These are phyloP conservation scores for Threskiornis aethiopicus DNA, from an alignment of 2,797 vertebrate genomes.

Conservation along the genomic window DNA sequence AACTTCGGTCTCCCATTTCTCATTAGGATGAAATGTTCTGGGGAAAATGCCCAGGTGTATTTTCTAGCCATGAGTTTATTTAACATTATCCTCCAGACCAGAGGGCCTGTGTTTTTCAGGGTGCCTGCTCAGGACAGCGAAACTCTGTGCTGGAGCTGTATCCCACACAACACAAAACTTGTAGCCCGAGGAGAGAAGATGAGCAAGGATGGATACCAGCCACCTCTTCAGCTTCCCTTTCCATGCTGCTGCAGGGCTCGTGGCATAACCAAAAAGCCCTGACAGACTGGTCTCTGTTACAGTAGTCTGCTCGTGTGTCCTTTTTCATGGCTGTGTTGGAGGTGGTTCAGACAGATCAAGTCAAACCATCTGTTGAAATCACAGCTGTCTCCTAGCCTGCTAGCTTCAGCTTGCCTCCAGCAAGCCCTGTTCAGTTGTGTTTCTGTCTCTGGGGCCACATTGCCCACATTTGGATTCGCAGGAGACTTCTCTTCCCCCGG, in stretches of 20 bases:
- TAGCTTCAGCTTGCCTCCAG: not conserved
- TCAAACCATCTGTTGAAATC: not conserved
- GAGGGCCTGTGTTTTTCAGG: not conserved
- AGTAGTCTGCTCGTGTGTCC: not conserved
- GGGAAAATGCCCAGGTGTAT: not conserved
- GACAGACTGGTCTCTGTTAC: not conserved
- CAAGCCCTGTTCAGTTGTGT: not conserved
- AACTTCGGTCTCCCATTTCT: not conserved
- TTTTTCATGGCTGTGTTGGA: not conserved
- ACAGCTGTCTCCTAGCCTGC: not conserved
- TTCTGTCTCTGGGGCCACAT: not conserved
- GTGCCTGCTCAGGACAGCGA: not conserved
- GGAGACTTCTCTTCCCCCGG: not conserved
- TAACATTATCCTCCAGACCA: not conserved
- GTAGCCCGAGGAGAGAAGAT: not conserved
- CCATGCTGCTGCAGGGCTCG: not conserved
- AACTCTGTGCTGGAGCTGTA: not conserved
- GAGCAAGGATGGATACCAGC: not conserved
- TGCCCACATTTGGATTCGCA: not conserved
- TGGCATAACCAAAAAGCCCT: not conserved
- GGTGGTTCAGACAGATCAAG: not conserved
- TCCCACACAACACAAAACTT: not conserved
- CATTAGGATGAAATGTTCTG: not conserved
- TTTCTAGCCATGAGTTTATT: not conserved
- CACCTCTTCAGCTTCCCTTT: not conserved